Conservation (phyloP, 2,797 vertebrate genomes). For the Rousettus madagascariensis region DNA sequence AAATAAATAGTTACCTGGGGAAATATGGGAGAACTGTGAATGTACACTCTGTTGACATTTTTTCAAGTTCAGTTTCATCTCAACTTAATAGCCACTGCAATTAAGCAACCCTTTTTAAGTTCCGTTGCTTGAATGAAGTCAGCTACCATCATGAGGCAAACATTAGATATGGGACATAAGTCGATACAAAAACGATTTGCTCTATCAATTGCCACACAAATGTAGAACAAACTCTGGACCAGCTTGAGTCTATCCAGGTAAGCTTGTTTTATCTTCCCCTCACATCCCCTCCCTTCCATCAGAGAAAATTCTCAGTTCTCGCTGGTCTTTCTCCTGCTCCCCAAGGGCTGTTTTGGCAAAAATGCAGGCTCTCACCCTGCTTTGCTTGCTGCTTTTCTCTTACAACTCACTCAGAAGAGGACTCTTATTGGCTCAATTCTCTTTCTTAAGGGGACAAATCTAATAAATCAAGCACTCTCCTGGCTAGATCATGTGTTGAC, state of each 20-base stretch:
- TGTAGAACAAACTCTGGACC: neutral
- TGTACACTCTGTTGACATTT: neutral
- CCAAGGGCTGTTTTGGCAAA: neutral
- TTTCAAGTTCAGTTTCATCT: slow-evolving; percentile 6
- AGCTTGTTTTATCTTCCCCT: neutral
- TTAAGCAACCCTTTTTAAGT: slow-evolving; percentile 20
- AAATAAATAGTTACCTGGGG: neutral
- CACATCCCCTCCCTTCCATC: accelerated
- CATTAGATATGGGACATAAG: neutral
- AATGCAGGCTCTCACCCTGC: neutral
- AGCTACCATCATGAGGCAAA: neutral
- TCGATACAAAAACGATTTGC: slow-evolving; percentile 43
- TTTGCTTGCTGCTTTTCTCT: neutral
- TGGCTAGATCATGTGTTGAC: neutral
- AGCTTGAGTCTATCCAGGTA: neutral
- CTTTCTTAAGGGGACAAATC: neutral
- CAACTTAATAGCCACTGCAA: neutral
- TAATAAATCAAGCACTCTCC: neutral
- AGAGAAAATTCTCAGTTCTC: neutral
- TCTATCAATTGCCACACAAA: neutral
- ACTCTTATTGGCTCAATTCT: neutral
- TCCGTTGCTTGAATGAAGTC: neutral
- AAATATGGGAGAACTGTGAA: neutral
- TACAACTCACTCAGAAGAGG: neutral
- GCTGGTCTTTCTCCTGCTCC: neutral